Conservation (phyloP, 2,113 vertebrate genomes). For the Apteryx owenii region DNA sequence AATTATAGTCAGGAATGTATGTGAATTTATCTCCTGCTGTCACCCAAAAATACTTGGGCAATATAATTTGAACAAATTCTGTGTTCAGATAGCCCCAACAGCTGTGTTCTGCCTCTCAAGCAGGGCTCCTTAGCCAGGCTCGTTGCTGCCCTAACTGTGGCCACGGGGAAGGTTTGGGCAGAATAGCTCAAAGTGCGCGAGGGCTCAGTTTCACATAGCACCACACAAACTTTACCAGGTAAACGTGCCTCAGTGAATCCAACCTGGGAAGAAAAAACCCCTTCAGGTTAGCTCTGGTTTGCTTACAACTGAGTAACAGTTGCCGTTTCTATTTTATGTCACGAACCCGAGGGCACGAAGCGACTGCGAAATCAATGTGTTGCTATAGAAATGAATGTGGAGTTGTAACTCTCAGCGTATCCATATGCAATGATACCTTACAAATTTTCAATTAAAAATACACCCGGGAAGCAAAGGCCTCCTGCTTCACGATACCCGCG, state of each 20-base stretch:
- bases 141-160: background rate
- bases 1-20: background rate
- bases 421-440: background rate
- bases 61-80: background rate
- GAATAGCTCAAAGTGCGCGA: background rate
- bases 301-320: background rate
- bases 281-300: background rate
- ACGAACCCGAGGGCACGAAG: too few relatives aligned
- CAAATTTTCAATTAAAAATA: background rate
- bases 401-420: background rate
- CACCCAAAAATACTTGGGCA: background rate
- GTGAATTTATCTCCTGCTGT: background rate
- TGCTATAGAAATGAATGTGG: background rate
- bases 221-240: background rate
- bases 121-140: too few relatives aligned
- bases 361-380: background rate
- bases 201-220: background rate
- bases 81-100: too few relatives aligned
- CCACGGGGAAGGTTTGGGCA: background rate
- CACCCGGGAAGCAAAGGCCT: background rate
- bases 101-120: too few relatives aligned
- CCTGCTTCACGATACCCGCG: background rate
- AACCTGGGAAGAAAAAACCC: background rate
- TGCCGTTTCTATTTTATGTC: background rate
- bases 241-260: background rate